phyloP scores from a whole-genome alignment of 2,797 vertebrate genomes.

The Gallinago solitaria region DNA sequence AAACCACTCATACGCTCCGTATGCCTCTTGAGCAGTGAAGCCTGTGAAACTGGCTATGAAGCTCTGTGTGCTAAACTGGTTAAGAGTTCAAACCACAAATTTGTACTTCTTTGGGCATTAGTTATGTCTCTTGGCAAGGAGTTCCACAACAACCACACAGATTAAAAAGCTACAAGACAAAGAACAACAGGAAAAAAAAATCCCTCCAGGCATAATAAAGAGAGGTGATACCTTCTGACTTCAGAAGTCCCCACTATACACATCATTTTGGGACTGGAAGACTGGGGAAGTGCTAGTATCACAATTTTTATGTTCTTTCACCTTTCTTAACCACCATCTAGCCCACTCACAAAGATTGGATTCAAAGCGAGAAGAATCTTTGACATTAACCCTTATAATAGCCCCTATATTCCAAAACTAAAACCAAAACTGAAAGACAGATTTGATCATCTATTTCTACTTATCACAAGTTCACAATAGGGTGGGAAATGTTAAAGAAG shows the following conservation, averaged over 20 bases:
- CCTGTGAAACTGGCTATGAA: background rate
- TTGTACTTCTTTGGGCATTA: rapidly evolving
- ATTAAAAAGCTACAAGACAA: background rate
- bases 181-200: background rate
- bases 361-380: background rate
- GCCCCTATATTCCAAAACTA: background rate
- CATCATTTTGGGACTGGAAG: background rate
- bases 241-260: background rate
- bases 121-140: background rate
- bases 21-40: background rate
- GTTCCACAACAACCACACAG: background rate
- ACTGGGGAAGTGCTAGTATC: background rate
- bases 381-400: background rate
- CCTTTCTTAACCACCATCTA: background rate
- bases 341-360: background rate
- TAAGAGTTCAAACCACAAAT: background rate
- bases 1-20: background rate
- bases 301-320: background rate
- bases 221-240: background rate
- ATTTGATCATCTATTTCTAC: background rate
- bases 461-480: background rate
- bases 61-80: background rate
- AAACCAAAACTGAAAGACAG: background rate
- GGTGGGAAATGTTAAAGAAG: background rate
- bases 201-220: background rate